Evolutionary conservation across 2,113 vertebrate genomes (phyloP).

Genomic region (Xiphorhynchus elegans): DNA sequence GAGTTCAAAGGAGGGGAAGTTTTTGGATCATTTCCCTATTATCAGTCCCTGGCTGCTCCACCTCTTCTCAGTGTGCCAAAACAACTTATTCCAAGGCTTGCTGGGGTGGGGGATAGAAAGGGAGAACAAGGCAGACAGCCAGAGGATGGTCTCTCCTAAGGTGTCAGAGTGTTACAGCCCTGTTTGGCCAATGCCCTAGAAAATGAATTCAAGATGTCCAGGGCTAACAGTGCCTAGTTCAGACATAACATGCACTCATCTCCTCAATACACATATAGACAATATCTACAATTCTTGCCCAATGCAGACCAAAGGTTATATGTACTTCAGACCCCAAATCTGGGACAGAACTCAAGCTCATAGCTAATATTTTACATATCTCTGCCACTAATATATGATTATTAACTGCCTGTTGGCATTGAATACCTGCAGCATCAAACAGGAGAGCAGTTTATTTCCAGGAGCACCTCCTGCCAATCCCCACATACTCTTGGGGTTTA

Average conservation of each 20-base stretch:
- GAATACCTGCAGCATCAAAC: not conserved
- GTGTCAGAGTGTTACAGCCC: not conserved
- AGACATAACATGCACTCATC: not conserved
- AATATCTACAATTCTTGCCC: not conserved
- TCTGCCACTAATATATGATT: not conserved
- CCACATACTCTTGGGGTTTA: not conserved
- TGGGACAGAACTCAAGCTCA: not conserved
- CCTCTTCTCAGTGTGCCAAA: not conserved
- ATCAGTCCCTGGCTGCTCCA: not conserved
- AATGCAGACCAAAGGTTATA: not conserved
- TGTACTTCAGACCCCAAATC: not conserved
- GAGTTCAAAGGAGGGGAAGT: not conserved
- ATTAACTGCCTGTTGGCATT: not conserved
- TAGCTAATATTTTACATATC: not conserved
- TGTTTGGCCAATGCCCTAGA: not conserved
- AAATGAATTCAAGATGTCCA: not conserved
- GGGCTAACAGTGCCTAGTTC: not conserved
- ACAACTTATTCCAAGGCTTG: not conserved
- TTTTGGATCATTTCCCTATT: not conserved
- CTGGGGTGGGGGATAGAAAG: not conserved
- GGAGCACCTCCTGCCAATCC: not conserved
- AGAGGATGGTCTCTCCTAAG: not conserved
- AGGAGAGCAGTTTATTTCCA: conserved; percentile 21
- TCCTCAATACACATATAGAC: not conserved
- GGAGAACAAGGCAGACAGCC: not conserved